Conservation (phyloP, 53 echinoderm and acorn worm genomes). For the Henricia sp. region DNA sequence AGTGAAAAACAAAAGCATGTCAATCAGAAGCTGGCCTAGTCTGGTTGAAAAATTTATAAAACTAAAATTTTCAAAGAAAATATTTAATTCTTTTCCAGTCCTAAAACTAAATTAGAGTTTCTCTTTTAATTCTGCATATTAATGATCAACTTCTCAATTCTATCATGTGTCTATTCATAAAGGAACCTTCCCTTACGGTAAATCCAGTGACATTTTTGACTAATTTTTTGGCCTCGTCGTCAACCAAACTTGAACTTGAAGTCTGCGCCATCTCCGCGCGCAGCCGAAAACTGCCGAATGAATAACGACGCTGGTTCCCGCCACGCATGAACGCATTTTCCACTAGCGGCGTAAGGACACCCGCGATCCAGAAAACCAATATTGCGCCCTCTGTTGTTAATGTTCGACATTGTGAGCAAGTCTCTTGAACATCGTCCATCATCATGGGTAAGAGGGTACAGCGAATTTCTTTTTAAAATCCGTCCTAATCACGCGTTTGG, state of each 20-base stretch:
- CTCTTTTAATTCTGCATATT: no score
- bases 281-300: no score
- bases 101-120: no score
- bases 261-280: slow-evolving; percentile 52
- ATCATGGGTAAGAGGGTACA: slow-evolving; percentile 25
- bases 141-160: no score
- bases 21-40: neutral
- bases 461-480: neutral
- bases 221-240: slow-evolving; percentile 62
- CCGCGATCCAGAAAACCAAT: neutral
- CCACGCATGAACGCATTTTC: neutral
- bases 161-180: neutral
- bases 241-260: slow-evolving; percentile 39
- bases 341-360: neutral
- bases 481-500: slow-evolving; percentile 10
- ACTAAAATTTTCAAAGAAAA: no score
- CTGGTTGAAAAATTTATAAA: no score
- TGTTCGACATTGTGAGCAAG: neutral
- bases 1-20: neutral
- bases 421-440: slow-evolving; percentile 52
- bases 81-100: no score
- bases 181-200: slow-evolving; percentile 46
- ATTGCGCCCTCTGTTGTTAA: slow-evolving; percentile 42
- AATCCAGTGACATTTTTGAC: slow-evolving; percentile 65
- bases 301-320: no score